These are phyloP conservation scores for Drosophila navojoa DNA, from an alignment of 1,140 invertebrate species.

Conservation along the genomic window DNA sequence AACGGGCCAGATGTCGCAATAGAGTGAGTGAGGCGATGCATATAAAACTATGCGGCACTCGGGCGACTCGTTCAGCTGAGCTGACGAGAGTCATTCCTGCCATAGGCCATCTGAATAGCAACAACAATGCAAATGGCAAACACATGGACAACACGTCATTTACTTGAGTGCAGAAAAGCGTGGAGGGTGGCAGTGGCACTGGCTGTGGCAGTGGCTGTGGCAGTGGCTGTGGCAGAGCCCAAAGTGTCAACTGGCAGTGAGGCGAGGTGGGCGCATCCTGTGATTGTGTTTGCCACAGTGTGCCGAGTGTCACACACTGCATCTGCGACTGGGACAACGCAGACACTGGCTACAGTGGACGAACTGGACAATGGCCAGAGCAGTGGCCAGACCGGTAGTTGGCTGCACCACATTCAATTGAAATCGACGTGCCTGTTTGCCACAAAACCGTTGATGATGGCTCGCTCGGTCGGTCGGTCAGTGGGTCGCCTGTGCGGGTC, in stretches of 20 bases:
- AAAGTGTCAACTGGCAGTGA: slow-evolving; percentile 78
- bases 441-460: slow-evolving; percentile 68
- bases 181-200: neutral
- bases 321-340: neutral
- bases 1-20: slow-evolving; percentile 62
- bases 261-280: slow-evolving; percentile 60
- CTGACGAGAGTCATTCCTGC: slow-evolving; percentile 44
- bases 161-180: slow-evolving; percentile 16
- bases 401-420: slow-evolving; percentile 77
- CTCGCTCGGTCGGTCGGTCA: slow-evolving; percentile 9
- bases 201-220: neutral
- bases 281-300: slow-evolving; percentile 69
- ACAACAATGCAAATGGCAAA: slow-evolving; percentile 64
- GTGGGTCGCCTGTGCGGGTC: no score
- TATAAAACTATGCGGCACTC: slow-evolving; percentile 15
- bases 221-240: slow-evolving; percentile 14
- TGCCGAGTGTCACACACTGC: slow-evolving; percentile 60
- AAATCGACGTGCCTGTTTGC: slow-evolving; percentile 77
- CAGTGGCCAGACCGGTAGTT: slow-evolving; percentile 46
- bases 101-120: slow-evolving; percentile 55
- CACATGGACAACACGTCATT: slow-evolving; percentile 61
- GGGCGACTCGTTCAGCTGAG: slow-evolving; percentile 10
- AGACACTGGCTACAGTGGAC: slow-evolving; percentile 1
- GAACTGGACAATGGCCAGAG: slow-evolving; percentile 2
- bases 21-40: slow-evolving; percentile 49